phyloP scores from a whole-genome alignment of 2,888 invertebrate genomes.

The Drosophila histrio region DNA sequence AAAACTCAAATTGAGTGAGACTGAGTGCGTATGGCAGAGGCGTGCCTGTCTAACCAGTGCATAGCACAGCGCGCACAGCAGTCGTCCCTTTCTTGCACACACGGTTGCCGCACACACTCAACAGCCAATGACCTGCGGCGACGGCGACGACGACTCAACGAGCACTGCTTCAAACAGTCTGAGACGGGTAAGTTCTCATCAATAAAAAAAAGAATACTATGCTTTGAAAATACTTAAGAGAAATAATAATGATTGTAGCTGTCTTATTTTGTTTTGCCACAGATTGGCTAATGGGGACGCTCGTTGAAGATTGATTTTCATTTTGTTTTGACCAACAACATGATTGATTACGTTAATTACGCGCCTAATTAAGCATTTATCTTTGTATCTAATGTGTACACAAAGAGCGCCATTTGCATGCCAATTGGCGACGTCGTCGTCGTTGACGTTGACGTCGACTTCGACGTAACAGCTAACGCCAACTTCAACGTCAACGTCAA shows the following conservation, averaged over 20 bases:
- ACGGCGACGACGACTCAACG: constrained; percentile 31
- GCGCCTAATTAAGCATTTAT: constrained; percentile 80
- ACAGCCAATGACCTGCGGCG: constrained; percentile 38
- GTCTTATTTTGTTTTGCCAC: constrained; percentile 40
- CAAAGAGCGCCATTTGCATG: constrained; percentile 57
- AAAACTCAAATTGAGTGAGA: constrained; percentile 56
- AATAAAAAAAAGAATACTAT: constrained; percentile 25
- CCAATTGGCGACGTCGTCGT: constrained; percentile 30
- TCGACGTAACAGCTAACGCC: constrained; percentile 6
- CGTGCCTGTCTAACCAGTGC: constrained; percentile 52
- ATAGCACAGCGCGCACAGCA: constrained; percentile 6
- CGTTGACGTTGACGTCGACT: not conserved
- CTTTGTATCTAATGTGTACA: constrained; percentile 59
- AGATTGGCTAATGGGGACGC: constrained; percentile 55
- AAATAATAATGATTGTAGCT: constrained; percentile 25
- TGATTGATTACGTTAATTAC: constrained; percentile 81
- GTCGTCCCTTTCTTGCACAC: constrained; percentile 42
- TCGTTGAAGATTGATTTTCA: constrained; percentile 48
- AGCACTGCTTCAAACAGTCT: constrained; percentile 15
- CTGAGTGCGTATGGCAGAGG: constrained; percentile 34
- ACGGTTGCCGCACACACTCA: not conserved
- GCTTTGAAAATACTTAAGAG: constrained; percentile 11
- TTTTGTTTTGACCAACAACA: constrained; percentile 51
- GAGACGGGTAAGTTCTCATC: constrained; percentile 26
- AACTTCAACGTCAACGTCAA: constrained; percentile 22